Percentiles rank a stretch among this genome's conserved stretches.
Conservation (phyloP, 2,797 vertebrate genomes). For the Gymnothorax reevesii region DNA sequence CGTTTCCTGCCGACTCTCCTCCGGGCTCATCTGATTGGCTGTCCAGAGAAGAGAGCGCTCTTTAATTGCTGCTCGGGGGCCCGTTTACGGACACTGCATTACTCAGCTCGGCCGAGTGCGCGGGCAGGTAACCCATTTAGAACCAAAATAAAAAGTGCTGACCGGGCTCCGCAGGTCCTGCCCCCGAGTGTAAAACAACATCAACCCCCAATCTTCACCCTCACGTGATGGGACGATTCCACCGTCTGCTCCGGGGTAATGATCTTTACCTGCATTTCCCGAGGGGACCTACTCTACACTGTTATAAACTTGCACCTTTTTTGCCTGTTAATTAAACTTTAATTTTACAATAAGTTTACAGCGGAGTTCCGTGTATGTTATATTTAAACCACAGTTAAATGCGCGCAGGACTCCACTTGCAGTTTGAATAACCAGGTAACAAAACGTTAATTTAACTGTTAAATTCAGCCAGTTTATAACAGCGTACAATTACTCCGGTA, state of each 20-base stretch:
- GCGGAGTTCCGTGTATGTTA: no score
- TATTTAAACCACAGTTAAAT: no score
- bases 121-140: slow-evolving; percentile 65
- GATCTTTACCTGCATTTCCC: neutral
- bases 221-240: neutral
- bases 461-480: no score
- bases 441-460: no score
- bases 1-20: neutral
- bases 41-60: slow-evolving; percentile 33
- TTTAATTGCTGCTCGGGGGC: slow-evolving; percentile 65
- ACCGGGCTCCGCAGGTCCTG: slow-evolving; percentile 40
- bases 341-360: no score
- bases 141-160: slow-evolving; percentile 62
- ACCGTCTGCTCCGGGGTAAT: no score
- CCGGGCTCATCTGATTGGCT: neutral
- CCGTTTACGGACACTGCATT: slow-evolving; percentile 60
- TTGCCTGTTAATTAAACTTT: no score
- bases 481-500: neutral
- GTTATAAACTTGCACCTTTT: no score
- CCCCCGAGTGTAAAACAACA: slow-evolving; percentile 11
- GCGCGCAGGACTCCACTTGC: no score
- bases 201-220: neutral
- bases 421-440: no score
- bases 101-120: slow-evolving; percentile 53
- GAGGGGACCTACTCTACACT: neutral